These are phyloP conservation scores for Erythrocercus mccallii DNA, from an alignment of 2,113 vertebrate genomes.

Conservation along the genomic window DNA sequence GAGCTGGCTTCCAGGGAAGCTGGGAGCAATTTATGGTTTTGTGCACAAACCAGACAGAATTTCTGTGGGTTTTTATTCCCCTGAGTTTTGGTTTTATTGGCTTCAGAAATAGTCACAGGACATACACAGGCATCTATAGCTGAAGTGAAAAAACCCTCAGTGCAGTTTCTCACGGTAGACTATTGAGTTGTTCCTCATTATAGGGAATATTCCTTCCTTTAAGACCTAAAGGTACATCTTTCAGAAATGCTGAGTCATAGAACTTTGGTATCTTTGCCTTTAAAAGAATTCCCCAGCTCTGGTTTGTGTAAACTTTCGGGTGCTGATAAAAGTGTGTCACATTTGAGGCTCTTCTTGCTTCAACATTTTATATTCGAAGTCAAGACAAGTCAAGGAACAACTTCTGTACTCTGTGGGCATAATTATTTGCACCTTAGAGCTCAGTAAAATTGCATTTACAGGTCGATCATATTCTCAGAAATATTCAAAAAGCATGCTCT, in stretches of 20 bases:
- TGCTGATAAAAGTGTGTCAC: neutral
- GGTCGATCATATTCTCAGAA: neutral
- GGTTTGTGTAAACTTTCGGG: neutral
- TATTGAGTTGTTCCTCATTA: neutral
- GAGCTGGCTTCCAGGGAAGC: neutral
- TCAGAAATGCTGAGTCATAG: neutral
- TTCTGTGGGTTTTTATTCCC: neutral
- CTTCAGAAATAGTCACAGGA: slow-evolving; percentile 20
- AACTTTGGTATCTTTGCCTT: neutral
- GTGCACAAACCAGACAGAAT: slow-evolving; percentile 30
- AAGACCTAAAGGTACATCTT: neutral
- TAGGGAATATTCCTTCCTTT: neutral
- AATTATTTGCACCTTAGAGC: neutral
- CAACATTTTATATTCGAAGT: neutral
- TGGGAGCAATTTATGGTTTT: slow-evolving; percentile 34
- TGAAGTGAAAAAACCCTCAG: neutral
- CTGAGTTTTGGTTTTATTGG: neutral
- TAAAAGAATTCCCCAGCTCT: neutral
- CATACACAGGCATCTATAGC: neutral
- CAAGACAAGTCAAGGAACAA: neutral
- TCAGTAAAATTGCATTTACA: neutral
- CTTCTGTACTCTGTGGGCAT: neutral
- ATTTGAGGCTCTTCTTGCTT: neutral
- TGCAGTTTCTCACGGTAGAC: neutral
- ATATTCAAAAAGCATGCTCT: neutral